Conservation (phyloP, 2,113 vertebrate species). For the Zeus faber region DNA sequence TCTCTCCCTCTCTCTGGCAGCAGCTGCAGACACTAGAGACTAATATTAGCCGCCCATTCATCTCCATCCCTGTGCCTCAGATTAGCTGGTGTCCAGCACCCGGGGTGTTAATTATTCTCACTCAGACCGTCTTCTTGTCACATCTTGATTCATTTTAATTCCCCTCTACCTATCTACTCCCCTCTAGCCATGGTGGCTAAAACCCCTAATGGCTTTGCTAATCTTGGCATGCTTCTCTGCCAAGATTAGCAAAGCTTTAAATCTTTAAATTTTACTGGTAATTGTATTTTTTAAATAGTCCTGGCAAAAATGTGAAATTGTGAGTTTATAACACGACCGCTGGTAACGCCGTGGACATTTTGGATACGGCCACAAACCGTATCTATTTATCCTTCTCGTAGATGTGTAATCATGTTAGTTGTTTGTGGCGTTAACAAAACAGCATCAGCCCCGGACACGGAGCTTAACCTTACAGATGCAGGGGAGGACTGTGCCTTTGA, state of each 20-base stretch:
- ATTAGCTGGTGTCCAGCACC: conserved; percentile 10
- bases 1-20: conserved; percentile 15
- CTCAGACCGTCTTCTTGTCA: conserved; percentile 12
- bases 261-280: no score
- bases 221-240: no score
- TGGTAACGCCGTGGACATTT: no score
- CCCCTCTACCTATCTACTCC: not conserved
- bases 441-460: not conserved
- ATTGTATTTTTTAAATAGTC: no score
- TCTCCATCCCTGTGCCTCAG: conserved; percentile 20
- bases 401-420: conserved; percentile 1
- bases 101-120: conserved; percentile 16
- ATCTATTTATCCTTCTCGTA: not conserved
- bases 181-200: not conserved
- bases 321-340: no score
- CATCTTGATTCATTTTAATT: conserved; percentile 25
- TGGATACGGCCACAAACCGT: no score
- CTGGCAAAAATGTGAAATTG: no score
- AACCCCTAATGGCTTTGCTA: no score
- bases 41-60: conserved; percentile 49
- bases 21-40: conserved; percentile 37
- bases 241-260: no score
- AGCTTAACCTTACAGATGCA: conserved; percentile 7
- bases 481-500: conserved; percentile 7
- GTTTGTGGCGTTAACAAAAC: conserved; percentile 1